A percentile compares a stretch with the other conserved stretches of the same genome.
phyloP scores from a whole-genome alignment of 2,888 invertebrate species.

The Eumerus sabulonum region DNA sequence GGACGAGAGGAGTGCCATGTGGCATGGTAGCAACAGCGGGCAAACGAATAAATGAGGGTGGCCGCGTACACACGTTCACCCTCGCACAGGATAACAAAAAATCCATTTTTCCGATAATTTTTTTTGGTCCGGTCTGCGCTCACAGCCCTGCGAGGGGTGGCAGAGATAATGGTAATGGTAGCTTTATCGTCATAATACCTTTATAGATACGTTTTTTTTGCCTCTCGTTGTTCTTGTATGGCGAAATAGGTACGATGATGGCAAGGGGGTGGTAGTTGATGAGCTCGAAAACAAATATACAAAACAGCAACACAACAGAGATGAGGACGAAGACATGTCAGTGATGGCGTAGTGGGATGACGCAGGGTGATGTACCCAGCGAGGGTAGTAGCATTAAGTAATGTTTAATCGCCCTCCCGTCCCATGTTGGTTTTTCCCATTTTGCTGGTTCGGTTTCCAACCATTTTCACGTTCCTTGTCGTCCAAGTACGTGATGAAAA shows the following conservation, averaged over 20 bases:
- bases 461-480: conserved; percentile 40
- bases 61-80: conserved; percentile 54
- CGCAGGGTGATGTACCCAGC: conserved; percentile 30
- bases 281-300: conserved; percentile 54
- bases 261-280: conserved; percentile 16
- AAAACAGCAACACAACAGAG: conserved; percentile 19
- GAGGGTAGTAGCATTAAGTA: conserved; percentile 65
- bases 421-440: conserved; percentile 19
- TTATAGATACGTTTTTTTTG: conserved; percentile 64
- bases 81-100: conserved; percentile 31
- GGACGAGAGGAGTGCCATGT: conserved; percentile 58
- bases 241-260: conserved; percentile 37
- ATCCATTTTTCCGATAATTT: conserved; percentile 23
- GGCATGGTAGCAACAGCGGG: conserved; percentile 63
- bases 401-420: conserved; percentile 64
- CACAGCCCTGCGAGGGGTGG: conserved; percentile 50
- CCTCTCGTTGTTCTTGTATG: conserved; percentile 19
- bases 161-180: conserved; percentile 67
- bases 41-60: conserved; percentile 59
- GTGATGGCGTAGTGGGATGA: no score
- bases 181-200: conserved; percentile 68
- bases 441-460: conserved; percentile 18
- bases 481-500: conserved; percentile 62
- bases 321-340: no score
- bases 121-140: conserved; percentile 7